These are phyloP conservation scores for Scyliorhinus canicula DNA, from an alignment of 2,797 vertebrate genomes.

Conservation along the genomic window DNA sequence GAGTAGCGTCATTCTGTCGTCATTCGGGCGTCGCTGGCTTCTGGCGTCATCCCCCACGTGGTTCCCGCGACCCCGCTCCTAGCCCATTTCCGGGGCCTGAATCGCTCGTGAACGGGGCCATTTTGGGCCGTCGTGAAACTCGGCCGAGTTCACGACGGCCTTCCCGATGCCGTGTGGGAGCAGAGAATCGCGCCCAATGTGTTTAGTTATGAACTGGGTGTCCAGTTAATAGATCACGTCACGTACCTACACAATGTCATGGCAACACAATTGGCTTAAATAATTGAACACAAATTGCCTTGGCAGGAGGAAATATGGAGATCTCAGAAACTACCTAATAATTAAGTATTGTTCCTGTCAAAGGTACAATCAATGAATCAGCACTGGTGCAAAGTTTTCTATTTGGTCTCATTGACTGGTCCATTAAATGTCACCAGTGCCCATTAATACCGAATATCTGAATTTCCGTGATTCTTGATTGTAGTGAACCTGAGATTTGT, in stretches of 20 bases:
- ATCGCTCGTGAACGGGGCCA: too few relatives aligned
- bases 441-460: background rate
- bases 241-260: background rate
- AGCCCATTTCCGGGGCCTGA: too few relatives aligned
- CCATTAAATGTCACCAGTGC: background rate
- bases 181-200: too few relatives aligned
- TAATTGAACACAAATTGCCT: slow-evolving; percentile 22
- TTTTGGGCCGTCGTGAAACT: too few relatives aligned
- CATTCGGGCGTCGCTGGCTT: too few relatives aligned
- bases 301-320: slow-evolving; percentile 25
- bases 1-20: too few relatives aligned
- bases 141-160: too few relatives aligned
- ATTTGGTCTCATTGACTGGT: background rate
- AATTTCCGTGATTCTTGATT: background rate
- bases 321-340: background rate
- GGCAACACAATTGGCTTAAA: slow-evolving; percentile 21
- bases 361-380: background rate
- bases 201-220: background rate
- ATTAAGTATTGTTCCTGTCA: background rate
- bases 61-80: too few relatives aligned
- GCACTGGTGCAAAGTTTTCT: background rate
- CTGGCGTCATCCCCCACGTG: too few relatives aligned
- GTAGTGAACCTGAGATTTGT: background rate
- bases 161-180: too few relatives aligned
- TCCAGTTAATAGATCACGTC: background rate